phyloP scores from a whole-genome alignment of 2,888 invertebrate genomes.

The Aplocera efformata region DNA sequence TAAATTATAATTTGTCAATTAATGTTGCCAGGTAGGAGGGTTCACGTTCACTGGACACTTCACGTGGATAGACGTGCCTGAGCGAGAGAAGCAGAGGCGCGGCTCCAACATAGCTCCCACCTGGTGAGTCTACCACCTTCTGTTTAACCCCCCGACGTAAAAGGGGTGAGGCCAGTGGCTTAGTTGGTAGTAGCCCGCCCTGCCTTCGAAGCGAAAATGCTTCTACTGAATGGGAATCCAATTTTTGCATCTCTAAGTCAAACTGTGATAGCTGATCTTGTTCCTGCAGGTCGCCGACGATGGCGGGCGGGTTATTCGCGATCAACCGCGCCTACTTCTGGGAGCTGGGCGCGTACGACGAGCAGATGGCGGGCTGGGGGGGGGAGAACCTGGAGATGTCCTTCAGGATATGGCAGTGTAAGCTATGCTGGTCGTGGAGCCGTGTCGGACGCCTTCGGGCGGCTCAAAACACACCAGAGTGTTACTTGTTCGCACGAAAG shows the following conservation, averaged over 20 bases:
- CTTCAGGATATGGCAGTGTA: conserved; percentile 91
- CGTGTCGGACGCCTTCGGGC: too few relatives aligned
- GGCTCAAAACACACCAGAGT: too few relatives aligned
- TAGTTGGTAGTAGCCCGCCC: too few relatives aligned
- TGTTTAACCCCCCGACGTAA: too few relatives aligned
- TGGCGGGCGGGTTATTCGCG: conserved; percentile 99
- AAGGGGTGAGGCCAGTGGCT: too few relatives aligned
- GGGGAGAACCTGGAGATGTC: conserved; percentile 99
- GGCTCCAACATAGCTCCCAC: conserved; percentile 83
- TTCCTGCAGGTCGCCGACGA: conserved; percentile 92
- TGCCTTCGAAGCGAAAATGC: too few relatives aligned
- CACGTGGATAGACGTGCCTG: conserved; percentile 92
- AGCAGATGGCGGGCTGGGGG: conserved; percentile 98
- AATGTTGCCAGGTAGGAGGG: conserved; percentile 84
- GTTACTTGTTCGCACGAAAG: too few relatives aligned
- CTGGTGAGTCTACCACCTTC: conserved; percentile 60
- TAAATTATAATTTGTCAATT: too few relatives aligned
- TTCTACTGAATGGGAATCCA: too few relatives aligned
- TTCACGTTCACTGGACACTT: conserved; percentile 96
- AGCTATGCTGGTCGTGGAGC: too few relatives aligned
- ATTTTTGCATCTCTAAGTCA: too few relatives aligned
- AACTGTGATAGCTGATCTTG: too few relatives aligned
- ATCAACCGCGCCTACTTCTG: conserved; percentile 96
- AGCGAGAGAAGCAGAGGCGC: conserved; percentile 81
- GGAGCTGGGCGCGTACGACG: conserved; percentile 97